Evolutionary conservation across 37 sponge, comb jelly and placozoan species (phyloP).

Genomic region (Petrosia ficiformis): DNA sequence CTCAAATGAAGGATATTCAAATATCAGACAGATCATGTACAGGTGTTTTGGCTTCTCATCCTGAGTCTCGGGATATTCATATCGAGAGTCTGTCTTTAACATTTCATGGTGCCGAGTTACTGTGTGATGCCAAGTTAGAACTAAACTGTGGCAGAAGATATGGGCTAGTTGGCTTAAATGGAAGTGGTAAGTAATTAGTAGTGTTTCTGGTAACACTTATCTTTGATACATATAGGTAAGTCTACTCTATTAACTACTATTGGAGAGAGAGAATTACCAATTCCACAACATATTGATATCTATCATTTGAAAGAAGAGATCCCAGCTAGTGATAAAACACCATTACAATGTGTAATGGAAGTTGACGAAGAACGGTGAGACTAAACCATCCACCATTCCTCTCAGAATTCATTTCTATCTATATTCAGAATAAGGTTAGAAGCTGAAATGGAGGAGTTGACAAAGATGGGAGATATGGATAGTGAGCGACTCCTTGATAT

Average conservation of each 20-base stretch:
- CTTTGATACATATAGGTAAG: conserved; percentile 53
- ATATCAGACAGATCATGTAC: conserved; percentile 43
- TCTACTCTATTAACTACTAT: conserved; percentile 70
- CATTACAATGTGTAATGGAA: conserved; percentile 87
- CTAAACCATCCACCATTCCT: background rate
- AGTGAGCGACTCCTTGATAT: conserved; percentile 79
- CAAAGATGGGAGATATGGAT: conserved; percentile 54
- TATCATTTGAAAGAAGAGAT: conserved; percentile 83
- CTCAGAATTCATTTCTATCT: background rate
- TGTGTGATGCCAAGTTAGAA: conserved; percentile 80
- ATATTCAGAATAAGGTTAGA: conserved; percentile 55
- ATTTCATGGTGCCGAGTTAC: conserved; percentile 84
- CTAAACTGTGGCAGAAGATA: conserved; percentile 88
- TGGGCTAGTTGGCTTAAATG: conserved; percentile 90
- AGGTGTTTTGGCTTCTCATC: conserved; percentile 85
- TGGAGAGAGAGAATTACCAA: conserved; percentile 68
- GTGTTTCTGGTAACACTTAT: background rate
- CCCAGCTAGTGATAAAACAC: conserved; percentile 75
- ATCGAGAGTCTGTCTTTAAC: conserved; percentile 74
- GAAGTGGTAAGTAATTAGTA: conserved; percentile 68
- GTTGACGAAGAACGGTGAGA: conserved; percentile 74
- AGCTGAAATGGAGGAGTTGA: conserved; percentile 63
- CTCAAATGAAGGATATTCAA: background rate
- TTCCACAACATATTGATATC: conserved; percentile 87
- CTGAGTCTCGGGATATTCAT: conserved; percentile 83